phyloP scores from a whole-genome alignment of 2,888 invertebrate species.

The Unio delphinus region DNA sequence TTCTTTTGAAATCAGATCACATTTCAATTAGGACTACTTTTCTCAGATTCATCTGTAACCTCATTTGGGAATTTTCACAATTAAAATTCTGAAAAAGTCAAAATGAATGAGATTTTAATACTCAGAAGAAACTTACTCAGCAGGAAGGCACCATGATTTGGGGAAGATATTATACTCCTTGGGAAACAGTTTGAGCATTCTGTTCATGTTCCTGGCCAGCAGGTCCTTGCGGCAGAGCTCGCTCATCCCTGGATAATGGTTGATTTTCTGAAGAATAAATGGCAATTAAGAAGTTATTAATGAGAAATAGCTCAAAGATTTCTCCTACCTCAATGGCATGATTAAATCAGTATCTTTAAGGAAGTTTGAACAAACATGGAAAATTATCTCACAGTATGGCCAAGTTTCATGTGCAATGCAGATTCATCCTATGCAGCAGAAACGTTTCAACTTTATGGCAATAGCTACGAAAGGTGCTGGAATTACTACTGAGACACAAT shows the following conservation, averaged over 20 bases:
- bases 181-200: slow-evolving; percentile 90
- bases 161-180: slow-evolving; percentile 94
- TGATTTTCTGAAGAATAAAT: slow-evolving; percentile 81
- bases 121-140: slow-evolving; percentile 81
- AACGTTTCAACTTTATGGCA: background rate
- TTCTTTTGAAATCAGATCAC: background rate
- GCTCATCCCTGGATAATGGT: slow-evolving; percentile 93
- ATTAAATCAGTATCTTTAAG: too few species aligned
- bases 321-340: too few species aligned
- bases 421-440: background rate
- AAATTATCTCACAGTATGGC: background rate
- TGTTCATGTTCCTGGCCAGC: slow-evolving; percentile 88
- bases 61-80: too few species aligned
- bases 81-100: too few species aligned
- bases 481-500: too few species aligned
- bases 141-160: slow-evolving; percentile 93
- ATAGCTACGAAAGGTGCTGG: too few species aligned
- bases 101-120: background rate
- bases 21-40: too few species aligned
- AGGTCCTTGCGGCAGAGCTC: slow-evolving; percentile 92
- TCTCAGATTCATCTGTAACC: too few species aligned
- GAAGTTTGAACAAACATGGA: background rate
- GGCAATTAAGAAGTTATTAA: too few species aligned
- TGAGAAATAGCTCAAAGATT: too few species aligned
- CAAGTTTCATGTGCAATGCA: background rate